phyloP scores from a whole-genome alignment of 2,113 vertebrate species.

The Gorilla gorilla region DNA sequence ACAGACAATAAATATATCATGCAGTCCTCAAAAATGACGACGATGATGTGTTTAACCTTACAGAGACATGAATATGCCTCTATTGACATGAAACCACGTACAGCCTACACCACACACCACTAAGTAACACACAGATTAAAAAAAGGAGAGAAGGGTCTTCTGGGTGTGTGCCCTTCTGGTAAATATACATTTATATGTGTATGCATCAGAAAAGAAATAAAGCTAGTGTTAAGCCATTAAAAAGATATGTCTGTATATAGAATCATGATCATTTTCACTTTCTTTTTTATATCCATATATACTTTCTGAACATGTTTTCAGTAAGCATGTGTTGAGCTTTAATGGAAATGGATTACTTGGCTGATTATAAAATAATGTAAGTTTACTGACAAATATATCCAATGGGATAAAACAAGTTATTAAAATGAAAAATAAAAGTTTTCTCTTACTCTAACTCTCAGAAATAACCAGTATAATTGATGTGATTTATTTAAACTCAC shows the following conservation, averaged over 20 bases:
- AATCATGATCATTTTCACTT: background rate
- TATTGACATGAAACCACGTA: background rate
- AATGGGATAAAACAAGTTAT: background rate
- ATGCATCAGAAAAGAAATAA: background rate
- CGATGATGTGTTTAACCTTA: background rate
- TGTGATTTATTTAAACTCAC: background rate
- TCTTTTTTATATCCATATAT: background rate
- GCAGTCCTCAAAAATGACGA: background rate
- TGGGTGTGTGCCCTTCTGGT: background rate
- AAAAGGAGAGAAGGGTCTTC: background rate
- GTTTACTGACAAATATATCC: background rate
- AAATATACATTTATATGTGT: background rate
- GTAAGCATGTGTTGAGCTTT: background rate
- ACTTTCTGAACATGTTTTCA: background rate
- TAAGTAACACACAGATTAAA: background rate
- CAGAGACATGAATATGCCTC: background rate
- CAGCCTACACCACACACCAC: no score
- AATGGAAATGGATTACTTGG: background rate
- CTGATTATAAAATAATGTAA: background rate
- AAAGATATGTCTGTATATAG: background rate
- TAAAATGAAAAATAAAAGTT: background rate
- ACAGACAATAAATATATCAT: background rate
- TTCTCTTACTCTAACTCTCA: background rate
- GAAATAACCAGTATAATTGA: background rate
- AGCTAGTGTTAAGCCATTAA: background rate